A percentile compares a stretch with the other conserved stretches of the same genome.
These are phyloP conservation scores for Eupithecia abbreviata DNA, from an alignment of 2,888 invertebrate species.

Conservation along the genomic window DNA sequence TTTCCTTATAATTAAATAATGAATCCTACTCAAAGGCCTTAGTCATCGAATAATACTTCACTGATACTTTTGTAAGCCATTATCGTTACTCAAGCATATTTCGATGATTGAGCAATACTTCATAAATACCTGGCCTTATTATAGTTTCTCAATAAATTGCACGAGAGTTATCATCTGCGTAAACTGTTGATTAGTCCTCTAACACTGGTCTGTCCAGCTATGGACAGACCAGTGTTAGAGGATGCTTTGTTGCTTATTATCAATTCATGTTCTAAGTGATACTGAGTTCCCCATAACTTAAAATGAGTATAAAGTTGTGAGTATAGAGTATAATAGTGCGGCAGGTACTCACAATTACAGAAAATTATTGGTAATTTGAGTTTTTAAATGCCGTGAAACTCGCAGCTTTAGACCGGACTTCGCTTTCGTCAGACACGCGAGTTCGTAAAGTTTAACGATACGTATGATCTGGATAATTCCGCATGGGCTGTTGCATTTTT, in stretches of 20 bases:
- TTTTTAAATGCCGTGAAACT: background rate
- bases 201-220: background rate
- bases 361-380: background rate
- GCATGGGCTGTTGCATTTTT: slow-evolving; percentile 33
- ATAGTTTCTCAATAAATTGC: background rate
- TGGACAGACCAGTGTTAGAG: no score
- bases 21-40: no score
- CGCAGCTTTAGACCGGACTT: background rate
- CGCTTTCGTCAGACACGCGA: slow-evolving; percentile 54
- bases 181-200: background rate
- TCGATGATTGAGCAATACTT: no score
- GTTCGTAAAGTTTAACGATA: slow-evolving; percentile 71
- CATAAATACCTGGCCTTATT: no score
- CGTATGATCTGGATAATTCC: slow-evolving; percentile 57
- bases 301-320: background rate
- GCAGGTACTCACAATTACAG: background rate
- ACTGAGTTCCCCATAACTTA: no score
- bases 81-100: no score
- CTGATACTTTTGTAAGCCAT: no score
- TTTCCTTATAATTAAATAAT: no score
- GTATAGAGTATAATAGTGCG: background rate
- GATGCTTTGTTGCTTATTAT: no score
- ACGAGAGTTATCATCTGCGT: background rate
- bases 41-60: no score
- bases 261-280: no score